Evolutionary conservation across 2,797 vertebrate species (phyloP).

Genomic region (Hypotaenidia philippensis): DNA sequence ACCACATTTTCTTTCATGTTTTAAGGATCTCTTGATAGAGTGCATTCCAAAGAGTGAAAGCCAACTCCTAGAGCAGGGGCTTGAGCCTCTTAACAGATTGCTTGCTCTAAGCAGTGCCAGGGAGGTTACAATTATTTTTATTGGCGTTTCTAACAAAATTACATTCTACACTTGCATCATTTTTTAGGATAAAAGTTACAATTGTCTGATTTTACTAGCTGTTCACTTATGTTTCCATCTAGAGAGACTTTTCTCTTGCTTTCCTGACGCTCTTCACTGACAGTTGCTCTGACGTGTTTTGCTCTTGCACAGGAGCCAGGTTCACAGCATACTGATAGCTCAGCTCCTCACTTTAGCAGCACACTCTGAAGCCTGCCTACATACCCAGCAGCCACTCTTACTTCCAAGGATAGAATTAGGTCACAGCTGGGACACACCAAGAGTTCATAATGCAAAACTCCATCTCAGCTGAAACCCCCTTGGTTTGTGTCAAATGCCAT

Average conservation of each 20-base stretch:
- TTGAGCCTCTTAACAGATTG: neutral
- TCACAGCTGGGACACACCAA: constrained; percentile 63
- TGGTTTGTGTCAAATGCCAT: constrained; percentile 25
- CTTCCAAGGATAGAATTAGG: constrained; percentile 58
- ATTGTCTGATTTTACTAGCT: neutral
- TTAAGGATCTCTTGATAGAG: neutral
- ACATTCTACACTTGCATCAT: neutral
- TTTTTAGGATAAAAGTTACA: neutral
- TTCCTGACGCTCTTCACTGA: neutral
- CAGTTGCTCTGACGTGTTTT: constrained; percentile 33
- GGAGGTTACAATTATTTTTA: neutral
- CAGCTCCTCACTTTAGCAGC: neutral
- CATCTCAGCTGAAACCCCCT: neutral
- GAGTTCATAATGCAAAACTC: neutral
- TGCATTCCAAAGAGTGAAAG: neutral
- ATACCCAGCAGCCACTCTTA: neutral
- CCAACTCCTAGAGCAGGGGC: neutral
- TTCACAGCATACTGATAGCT: constrained; percentile 20
- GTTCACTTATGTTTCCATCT: neutral
- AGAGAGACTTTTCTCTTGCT: neutral
- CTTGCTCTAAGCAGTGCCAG: neutral
- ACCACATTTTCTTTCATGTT: neutral
- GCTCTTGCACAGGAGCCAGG: neutral
- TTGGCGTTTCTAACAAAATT: neutral
- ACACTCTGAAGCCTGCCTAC: neutral